A percentile compares a stretch with the other conserved stretches of the same genome.
Conservation (phyloP, 2,888 invertebrate species). For the Andrena bicolor region DNA sequence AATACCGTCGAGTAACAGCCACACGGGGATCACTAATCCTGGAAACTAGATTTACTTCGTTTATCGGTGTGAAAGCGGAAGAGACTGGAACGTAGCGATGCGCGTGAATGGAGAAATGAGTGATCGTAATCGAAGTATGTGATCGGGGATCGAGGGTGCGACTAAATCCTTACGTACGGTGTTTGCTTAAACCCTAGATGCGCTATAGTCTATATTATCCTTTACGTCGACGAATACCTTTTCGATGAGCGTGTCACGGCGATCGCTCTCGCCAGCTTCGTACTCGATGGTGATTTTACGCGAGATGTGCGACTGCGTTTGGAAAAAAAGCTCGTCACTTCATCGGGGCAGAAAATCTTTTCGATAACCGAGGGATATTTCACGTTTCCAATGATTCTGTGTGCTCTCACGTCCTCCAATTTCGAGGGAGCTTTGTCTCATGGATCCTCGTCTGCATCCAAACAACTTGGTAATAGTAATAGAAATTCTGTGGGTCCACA, state of each 20-base stretch:
- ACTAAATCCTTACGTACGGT: slow-evolving; percentile 30
- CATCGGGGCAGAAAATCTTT: not conserved
- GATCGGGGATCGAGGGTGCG: slow-evolving; percentile 27
- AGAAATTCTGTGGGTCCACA: no score
- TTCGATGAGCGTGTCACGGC: not conserved
- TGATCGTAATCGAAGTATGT: slow-evolving; percentile 11
- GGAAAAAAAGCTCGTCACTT: not conserved
- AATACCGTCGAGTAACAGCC: slow-evolving; percentile 57
- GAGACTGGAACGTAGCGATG: slow-evolving; percentile 11
- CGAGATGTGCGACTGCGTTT: not conserved
- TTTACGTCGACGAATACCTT: slow-evolving; percentile 32
- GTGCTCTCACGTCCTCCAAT: not conserved
- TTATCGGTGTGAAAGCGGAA: slow-evolving; percentile 32
- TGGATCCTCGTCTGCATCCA: no score
- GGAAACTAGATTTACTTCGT: slow-evolving; percentile 44
- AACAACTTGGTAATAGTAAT: no score
- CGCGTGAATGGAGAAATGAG: slow-evolving; percentile 22
- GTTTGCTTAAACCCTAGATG: slow-evolving; percentile 41
- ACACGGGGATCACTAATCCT: slow-evolving; percentile 54
- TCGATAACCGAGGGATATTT: not conserved
- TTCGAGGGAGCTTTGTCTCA: not conserved
- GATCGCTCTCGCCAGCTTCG: slow-evolving; percentile 28
- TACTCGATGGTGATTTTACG: not conserved
- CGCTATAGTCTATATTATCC: slow-evolving; percentile 41
- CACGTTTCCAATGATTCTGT: not conserved